Evolutionary conservation across 2,113 vertebrate genomes (phyloP).

Genomic region (Uria aalge): DNA sequence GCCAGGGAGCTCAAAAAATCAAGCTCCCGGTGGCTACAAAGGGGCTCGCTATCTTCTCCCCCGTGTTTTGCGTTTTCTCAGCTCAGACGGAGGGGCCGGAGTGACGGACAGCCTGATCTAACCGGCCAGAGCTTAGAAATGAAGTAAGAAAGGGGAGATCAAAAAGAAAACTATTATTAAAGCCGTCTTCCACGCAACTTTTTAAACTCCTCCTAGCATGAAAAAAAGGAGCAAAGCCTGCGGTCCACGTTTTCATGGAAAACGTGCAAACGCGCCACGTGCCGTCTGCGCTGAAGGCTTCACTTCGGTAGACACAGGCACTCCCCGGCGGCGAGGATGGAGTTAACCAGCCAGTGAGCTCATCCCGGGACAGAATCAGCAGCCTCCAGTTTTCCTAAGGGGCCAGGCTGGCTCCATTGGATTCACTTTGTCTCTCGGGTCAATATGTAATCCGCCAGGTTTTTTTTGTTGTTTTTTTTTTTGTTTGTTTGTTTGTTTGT

Average conservation of each 20-base stretch:
- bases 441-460: constrained; percentile 31
- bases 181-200: background rate
- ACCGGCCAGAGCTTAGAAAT: background rate
- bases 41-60: background rate
- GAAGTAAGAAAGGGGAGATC: background rate
- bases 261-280: accelerated
- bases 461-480: background rate
- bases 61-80: background rate
- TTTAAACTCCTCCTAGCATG: background rate
- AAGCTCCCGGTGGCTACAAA: background rate
- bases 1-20: background rate
- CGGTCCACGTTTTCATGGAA: accelerated
- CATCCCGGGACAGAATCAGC: constrained; percentile 5
- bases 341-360: constrained; percentile 30
- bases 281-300: background rate
- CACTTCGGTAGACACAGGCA: background rate
- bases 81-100: background rate
- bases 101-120: background rate
- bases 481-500: background rate
- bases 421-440: constrained; percentile 43
- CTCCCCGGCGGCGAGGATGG: background rate
- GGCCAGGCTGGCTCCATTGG: constrained; percentile 31
- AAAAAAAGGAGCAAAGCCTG: accelerated
- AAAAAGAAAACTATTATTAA: background rate
- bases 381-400: constrained; percentile 42